These are phyloP conservation scores for Rhadinocentrus ornatus DNA, from an alignment of 2,797 vertebrate species.

Conservation along the genomic window DNA sequence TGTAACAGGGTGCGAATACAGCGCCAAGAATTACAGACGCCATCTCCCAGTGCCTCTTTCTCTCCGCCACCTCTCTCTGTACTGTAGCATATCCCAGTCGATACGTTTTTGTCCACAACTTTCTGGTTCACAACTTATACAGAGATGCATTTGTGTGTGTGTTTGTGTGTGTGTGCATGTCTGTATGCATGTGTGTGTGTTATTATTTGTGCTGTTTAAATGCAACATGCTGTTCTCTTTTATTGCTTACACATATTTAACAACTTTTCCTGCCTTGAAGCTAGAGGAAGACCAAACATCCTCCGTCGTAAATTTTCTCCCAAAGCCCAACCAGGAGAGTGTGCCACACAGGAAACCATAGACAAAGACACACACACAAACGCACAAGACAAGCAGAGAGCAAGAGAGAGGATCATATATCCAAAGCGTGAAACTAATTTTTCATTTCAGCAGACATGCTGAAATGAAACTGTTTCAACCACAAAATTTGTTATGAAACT, in stretches of 20 bases:
- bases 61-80: slow-evolving; percentile 22
- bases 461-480: slow-evolving; percentile 3
- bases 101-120: slow-evolving; percentile 24
- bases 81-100: slow-evolving; percentile 19
- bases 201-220: slow-evolving; percentile 63
- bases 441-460: slow-evolving; percentile 23
- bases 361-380: slow-evolving; percentile 20
- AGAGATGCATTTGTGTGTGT: slow-evolving; percentile 10
- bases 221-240: slow-evolving; percentile 71
- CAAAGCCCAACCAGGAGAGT: slow-evolving; percentile 62
- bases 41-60: slow-evolving; percentile 14
- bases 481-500: background rate
- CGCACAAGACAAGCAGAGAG: slow-evolving; percentile 13
- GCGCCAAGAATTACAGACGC: slow-evolving; percentile 60
- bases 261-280: slow-evolving; percentile 76
- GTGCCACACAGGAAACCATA: slow-evolving; percentile 69
- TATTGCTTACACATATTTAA: slow-evolving; percentile 82
- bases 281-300: slow-evolving; percentile 78
- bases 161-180: slow-evolving; percentile 14
- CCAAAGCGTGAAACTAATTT: slow-evolving; percentile 33
- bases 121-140: slow-evolving; percentile 20
- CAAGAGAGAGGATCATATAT: slow-evolving; percentile 20
- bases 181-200: slow-evolving; percentile 18
- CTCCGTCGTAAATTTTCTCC: slow-evolving; percentile 78
- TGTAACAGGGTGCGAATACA: slow-evolving; percentile 48